phyloP scores from a whole-genome alignment of 2,113 vertebrate genomes.

The Ageneiosus marmoratus region DNA sequence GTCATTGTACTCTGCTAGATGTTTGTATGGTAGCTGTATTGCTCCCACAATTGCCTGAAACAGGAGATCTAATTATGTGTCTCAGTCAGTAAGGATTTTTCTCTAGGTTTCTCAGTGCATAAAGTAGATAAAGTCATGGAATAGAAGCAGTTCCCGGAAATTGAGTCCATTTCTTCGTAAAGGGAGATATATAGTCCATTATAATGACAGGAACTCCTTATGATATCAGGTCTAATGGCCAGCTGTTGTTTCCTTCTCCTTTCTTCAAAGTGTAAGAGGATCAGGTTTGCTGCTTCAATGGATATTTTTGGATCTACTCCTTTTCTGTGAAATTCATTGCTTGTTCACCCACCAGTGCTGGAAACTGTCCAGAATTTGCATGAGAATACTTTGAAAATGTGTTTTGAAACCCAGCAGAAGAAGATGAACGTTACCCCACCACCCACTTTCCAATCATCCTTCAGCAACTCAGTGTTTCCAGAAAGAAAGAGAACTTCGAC shows the following conservation, averaged over 20 bases:
- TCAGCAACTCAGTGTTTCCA: background rate
- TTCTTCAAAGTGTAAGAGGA: constrained; percentile 12
- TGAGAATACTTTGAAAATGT: background rate
- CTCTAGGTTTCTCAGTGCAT: background rate
- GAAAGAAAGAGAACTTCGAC: background rate
- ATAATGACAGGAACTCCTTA: constrained; percentile 5
- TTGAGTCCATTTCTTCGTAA: background rate
- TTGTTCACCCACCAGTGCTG: background rate
- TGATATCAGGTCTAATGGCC: constrained; percentile 1
- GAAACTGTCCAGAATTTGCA: background rate
- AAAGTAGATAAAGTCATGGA: background rate
- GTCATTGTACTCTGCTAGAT: background rate
- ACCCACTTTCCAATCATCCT: too few species aligned
- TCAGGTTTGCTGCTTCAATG: constrained; percentile 17
- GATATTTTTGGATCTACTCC: background rate
- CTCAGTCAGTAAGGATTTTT: background rate
- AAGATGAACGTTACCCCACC: background rate
- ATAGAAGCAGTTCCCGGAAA: constrained; percentile 12
- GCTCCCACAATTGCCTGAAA: background rate
- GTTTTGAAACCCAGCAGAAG: background rate
- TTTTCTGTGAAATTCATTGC: background rate
- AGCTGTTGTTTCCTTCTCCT: background rate
- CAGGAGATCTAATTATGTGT: background rate
- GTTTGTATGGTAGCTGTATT: background rate
- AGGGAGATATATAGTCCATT: background rate